phyloP scores from a whole-genome alignment of 2,888 invertebrate genomes.

The Tricholauxania praeusta region DNA sequence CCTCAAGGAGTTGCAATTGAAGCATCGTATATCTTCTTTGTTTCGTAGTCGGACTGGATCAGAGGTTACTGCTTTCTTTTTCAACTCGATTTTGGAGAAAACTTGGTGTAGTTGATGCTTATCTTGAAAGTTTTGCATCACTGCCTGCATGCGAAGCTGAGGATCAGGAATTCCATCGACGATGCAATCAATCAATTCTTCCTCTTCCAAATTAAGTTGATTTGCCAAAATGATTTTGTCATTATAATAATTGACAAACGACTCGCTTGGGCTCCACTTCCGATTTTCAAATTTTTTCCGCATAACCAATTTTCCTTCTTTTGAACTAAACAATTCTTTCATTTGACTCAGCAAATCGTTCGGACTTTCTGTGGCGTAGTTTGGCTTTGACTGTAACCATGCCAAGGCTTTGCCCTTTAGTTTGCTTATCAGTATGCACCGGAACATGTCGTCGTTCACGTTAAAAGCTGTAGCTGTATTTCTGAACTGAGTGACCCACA shows the following conservation, averaged over 20 bases:
- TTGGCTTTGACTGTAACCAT: slow-evolving; percentile 37
- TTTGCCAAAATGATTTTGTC: slow-evolving; percentile 22
- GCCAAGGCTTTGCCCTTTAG: slow-evolving; percentile 36
- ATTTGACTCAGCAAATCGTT: not conserved
- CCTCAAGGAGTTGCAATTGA: slow-evolving; percentile 28
- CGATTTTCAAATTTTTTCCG: slow-evolving; percentile 3
- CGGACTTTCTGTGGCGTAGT: slow-evolving; percentile 30
- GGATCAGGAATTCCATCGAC: slow-evolving; percentile 39
- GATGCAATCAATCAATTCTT: slow-evolving; percentile 37
- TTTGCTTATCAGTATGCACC: slow-evolving; percentile 34
- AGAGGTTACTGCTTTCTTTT: not conserved
- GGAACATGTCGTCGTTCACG: slow-evolving; percentile 29
- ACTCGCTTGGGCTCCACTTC: not conserved
- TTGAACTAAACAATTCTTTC: slow-evolving; percentile 9
- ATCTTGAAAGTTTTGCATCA: slow-evolving; percentile 26
- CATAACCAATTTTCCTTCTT: slow-evolving; percentile 10
- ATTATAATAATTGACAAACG: slow-evolving; percentile 15
- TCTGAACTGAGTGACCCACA: slow-evolving; percentile 34
- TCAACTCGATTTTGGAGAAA: slow-evolving; percentile 35
- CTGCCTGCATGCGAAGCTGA: slow-evolving; percentile 28
- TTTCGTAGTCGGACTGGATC: no score
- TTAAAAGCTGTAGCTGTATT: slow-evolving; percentile 11
- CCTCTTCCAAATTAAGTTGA: slow-evolving; percentile 12
- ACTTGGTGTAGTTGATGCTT: slow-evolving; percentile 36
- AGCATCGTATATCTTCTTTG: not conserved